Percentiles rank a stretch among this genome's conserved stretches.
These are phyloP conservation scores for Pantala flavescens DNA, from an alignment of 1,140 invertebrate genomes.

Conservation along the genomic window DNA sequence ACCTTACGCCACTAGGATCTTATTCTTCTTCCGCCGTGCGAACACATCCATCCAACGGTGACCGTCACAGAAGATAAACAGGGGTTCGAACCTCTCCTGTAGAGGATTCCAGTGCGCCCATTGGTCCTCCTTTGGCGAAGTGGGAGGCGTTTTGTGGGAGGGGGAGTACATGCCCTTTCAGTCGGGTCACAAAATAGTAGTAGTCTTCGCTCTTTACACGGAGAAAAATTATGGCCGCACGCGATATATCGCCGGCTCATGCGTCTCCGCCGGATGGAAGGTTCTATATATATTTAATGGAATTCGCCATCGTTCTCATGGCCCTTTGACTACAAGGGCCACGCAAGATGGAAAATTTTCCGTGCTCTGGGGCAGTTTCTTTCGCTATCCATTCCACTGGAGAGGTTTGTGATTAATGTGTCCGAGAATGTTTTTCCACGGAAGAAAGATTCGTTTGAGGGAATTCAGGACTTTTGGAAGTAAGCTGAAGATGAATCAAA, in stretches of 20 bases:
- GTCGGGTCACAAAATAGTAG: neutral
- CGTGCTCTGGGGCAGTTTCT: no score
- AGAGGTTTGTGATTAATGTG: no score
- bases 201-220: neutral
- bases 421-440: no score
- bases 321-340: neutral
- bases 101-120: neutral
- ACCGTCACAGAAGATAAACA: conserved; percentile 3
- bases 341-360: no score
- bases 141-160: neutral
- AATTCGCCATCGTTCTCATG: neutral
- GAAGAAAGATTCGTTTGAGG: no score
- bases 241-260: neutral
- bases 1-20: neutral
- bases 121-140: neutral
- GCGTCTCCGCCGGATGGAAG: neutral
- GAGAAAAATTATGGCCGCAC: neutral
- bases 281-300: conserved; percentile 1
- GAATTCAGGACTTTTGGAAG: no score
- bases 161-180: neutral
- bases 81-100: neutral
- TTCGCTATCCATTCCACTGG: no score
- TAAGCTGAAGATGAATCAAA: no score
- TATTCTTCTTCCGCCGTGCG: neutral
- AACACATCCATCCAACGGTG: conserved; percentile 7